Evolutionary conservation across 2,113 vertebrate species (phyloP), one percentile per base, ranked within the genome.

Genomic region (Maccullochella peelii): DNA sequence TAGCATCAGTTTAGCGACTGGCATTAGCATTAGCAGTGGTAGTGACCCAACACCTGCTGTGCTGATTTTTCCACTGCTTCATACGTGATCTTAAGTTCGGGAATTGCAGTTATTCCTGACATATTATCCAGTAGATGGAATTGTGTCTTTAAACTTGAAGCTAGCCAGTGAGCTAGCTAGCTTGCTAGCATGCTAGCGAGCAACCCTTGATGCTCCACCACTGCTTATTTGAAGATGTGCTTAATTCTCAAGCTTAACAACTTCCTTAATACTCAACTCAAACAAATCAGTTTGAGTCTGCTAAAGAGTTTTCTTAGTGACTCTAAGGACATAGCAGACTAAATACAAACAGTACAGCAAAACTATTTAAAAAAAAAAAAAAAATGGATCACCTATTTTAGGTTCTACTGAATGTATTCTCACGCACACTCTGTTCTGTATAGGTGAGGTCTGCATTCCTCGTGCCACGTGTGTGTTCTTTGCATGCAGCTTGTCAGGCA

Each of bases 401-500:
- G 25, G 15, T 20, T 5, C 30, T 7, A 20, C 5, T 55, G 27
- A 58, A 14, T 14, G 18, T 84, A 27, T 70, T 73, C 65, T 62
- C 20, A 52, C 27, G 0, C 52, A 73, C 4, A 8, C 9, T 8
- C 10, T 5, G 33, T 2, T 36, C 44, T 69, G 50, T 42, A 47
- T n/a, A 33, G 6, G 21, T 23, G 27, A 54, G n/a, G 23, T n/a
- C 25, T 77, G 27, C 68, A 16, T 76, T 88, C 38, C 36, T 8
- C 0, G 8, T 49, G 79, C 70, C 36, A 78, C 44, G 54, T 76
- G 78, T 86, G 73, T 76, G 79, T 69, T 83, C 73, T 66, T 33
- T 30, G 23, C 71, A 36, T 40, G 25, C 40, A 62, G 7, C 67
- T 62, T 78, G 70, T 77, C 79, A 84, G 76, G 62, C 75, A 63